Conservation (phyloP, 2,888 invertebrate species). For the Diloba caeruleocephala region DNA sequence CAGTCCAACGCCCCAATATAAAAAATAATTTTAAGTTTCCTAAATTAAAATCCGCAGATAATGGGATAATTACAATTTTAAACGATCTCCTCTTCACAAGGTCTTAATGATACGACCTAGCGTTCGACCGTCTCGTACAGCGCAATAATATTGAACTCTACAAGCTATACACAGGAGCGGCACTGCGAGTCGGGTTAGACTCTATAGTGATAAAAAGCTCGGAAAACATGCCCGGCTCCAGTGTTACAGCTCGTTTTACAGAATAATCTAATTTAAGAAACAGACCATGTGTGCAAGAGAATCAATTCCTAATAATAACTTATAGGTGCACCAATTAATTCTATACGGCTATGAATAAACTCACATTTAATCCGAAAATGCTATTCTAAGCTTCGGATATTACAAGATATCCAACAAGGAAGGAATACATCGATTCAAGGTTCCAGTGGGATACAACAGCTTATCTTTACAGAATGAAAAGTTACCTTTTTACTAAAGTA, state of each 20-base stretch:
- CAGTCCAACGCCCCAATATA: slow-evolving; percentile 76
- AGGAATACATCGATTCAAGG: slow-evolving; percentile 63
- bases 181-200: slow-evolving; percentile 10
- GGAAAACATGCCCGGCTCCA: slow-evolving; percentile 36
- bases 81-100: slow-evolving; percentile 69
- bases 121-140: slow-evolving; percentile 47
- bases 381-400: slow-evolving; percentile 66
- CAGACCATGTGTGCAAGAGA: slow-evolving; percentile 69
- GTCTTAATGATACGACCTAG: slow-evolving; percentile 58
- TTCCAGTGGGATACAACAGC: slow-evolving; percentile 63
- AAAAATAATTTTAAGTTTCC: slow-evolving; percentile 77
- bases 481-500: slow-evolving; percentile 78
- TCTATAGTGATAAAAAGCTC: slow-evolving; percentile 23
- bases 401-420: slow-evolving; percentile 59
- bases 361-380: slow-evolving; percentile 70
- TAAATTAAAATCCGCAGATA: slow-evolving; percentile 77
- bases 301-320: slow-evolving; percentile 75
- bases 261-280: slow-evolving; percentile 53
- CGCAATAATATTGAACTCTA: slow-evolving; percentile 41
- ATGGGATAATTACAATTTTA: slow-evolving; percentile 65
- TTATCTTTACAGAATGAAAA: slow-evolving; percentile 73
- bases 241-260: slow-evolving; percentile 57
- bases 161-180: slow-evolving; percentile 46
- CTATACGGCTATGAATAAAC: slow-evolving; percentile 71
- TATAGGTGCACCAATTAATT: slow-evolving; percentile 72